Conservation (phyloP, 2,797 vertebrate genomes). For the Fundulus diaphanus region DNA sequence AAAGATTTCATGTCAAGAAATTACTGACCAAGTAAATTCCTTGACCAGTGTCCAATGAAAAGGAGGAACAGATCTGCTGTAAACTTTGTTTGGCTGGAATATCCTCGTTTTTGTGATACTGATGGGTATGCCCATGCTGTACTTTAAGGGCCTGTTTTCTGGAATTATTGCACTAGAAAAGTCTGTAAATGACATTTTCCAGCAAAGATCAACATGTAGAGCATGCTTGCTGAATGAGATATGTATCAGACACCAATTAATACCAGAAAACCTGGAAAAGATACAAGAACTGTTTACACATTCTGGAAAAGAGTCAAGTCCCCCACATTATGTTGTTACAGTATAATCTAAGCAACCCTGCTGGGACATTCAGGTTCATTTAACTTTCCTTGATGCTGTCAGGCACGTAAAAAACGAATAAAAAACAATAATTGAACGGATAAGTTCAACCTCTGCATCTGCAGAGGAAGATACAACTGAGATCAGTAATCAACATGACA, state of each 20-base stretch:
- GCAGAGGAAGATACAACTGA: constrained; percentile 44
- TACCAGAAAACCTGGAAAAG: too few relatives aligned
- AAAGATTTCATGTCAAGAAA: too few relatives aligned
- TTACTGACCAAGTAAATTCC: too few relatives aligned
- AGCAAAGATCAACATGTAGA: not conserved
- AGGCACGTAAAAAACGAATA: not conserved
- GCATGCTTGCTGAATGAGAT: not conserved
- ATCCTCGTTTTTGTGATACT: too few relatives aligned
- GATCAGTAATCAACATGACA: constrained; percentile 40
- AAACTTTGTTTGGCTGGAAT: too few relatives aligned
- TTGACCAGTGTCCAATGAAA: too few relatives aligned
- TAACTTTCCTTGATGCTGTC: constrained; percentile 1
- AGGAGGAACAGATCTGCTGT: too few relatives aligned
- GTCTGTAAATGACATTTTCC: not conserved
- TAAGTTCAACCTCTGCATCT: constrained; percentile 31
- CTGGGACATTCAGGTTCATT: constrained; percentile 18
- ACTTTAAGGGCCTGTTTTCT: too few relatives aligned
- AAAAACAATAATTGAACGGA: constrained; percentile 34
- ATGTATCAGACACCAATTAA: too few relatives aligned
- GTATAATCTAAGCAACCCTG: constrained; percentile 10
- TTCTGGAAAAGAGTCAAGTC: not conserved
- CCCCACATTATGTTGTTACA: not conserved
- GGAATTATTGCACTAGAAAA: not conserved
- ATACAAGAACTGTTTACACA: not conserved
- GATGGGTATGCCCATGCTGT: too few relatives aligned